Evolutionary conservation across 64 coral and sea anemone genomes (phyloP).

Genomic region (Porites australiensis): DNA sequence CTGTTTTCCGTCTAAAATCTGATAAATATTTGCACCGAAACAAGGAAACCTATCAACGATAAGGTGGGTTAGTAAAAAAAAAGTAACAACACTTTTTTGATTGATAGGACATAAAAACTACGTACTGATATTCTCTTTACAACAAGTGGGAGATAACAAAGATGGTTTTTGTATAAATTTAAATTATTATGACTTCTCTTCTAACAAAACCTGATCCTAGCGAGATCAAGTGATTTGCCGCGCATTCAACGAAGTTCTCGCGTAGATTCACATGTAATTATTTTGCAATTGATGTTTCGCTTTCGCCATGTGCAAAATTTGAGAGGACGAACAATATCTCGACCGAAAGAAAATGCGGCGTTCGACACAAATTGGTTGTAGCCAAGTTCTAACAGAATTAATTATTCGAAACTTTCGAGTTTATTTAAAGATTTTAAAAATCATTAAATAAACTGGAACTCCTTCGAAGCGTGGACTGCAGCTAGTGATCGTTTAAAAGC

Average conservation of each 20-base stretch:
- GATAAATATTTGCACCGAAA: constrained; percentile 28
- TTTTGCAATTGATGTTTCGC: not conserved
- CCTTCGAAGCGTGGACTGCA: too few relatives aligned
- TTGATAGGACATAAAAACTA: not conserved
- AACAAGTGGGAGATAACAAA: constrained; percentile 7
- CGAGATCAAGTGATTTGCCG: constrained; percentile 28
- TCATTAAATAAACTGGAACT: too few relatives aligned
- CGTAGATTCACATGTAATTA: constrained; percentile 4
- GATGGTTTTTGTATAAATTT: constrained; percentile 19
- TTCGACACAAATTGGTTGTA: not conserved
- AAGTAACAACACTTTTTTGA: not conserved
- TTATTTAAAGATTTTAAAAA: too few relatives aligned
- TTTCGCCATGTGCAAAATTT: not conserved
- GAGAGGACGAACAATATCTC: not conserved
- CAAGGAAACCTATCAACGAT: not conserved
- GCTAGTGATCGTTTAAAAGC: too few relatives aligned
- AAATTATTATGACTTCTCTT: constrained; percentile 48
- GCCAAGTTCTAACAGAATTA: too few relatives aligned
- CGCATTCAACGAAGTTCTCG: constrained; percentile 8
- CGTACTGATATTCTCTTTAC: not conserved
- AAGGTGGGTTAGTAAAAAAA: constrained; percentile 5
- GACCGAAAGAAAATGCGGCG: not conserved
- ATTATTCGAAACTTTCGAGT: too few relatives aligned
- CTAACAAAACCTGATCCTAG: constrained; percentile 19
- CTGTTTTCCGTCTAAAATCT: constrained; percentile 3